Percentiles rank a stretch among this genome's conserved stretches.
Evolutionary conservation across 2,888 invertebrate species (phyloP).

Genomic region (Ptilodon capucinus): DNA sequence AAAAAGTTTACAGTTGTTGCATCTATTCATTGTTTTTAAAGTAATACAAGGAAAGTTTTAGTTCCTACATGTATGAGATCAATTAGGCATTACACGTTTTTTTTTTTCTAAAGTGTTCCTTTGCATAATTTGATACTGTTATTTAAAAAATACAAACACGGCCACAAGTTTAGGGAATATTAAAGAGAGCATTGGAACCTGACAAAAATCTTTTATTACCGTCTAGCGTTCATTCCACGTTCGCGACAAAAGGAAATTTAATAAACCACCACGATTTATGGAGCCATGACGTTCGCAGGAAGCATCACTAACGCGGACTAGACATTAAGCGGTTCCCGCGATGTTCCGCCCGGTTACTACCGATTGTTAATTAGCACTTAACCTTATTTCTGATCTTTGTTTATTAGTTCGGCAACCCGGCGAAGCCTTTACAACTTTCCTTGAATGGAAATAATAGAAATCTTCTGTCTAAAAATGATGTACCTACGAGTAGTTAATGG

Average conservation of each 20-base stretch:
- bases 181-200: slow-evolving; percentile 9
- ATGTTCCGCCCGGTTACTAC: slow-evolving; percentile 17
- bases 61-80: too few species aligned
- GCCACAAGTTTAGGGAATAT: neutral
- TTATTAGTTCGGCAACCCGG: neutral
- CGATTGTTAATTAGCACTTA: slow-evolving; percentile 33
- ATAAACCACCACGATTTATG: slow-evolving; percentile 56
- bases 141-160: neutral
- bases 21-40: slow-evolving; percentile 54
- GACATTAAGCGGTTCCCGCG: slow-evolving; percentile 40
- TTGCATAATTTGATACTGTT: neutral
- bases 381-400: slow-evolving; percentile 27
- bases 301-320: slow-evolving; percentile 41
- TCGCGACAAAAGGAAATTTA: slow-evolving; percentile 53
- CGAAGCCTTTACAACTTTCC: slow-evolving; percentile 5
- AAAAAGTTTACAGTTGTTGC: slow-evolving; percentile 35
- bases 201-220: slow-evolving; percentile 49
- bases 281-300: slow-evolving; percentile 43
- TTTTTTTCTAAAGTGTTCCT: too few species aligned
- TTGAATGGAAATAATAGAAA: too few species aligned
- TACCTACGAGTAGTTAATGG: too few species aligned
- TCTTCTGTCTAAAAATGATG: too few species aligned
- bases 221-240: slow-evolving; percentile 48
- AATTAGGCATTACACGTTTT: too few species aligned
- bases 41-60: too few species aligned